Percentiles rank a stretch among this genome's conserved stretches.
phyloP scores from a whole-genome alignment of 2,888 invertebrate genomes.

The Parelbella ahira region DNA sequence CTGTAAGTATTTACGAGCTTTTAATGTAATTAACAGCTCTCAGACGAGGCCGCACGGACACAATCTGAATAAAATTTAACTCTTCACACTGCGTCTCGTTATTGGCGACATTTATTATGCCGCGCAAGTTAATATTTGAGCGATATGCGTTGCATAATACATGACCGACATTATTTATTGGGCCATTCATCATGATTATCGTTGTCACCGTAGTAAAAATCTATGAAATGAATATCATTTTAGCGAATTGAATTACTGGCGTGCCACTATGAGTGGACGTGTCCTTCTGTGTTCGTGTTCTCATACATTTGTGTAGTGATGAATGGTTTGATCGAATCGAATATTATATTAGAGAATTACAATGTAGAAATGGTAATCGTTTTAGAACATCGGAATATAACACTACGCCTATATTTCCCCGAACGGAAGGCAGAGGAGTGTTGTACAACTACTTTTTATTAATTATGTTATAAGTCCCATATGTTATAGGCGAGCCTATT shows the following conservation, averaged over 20 bases:
- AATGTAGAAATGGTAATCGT: no score
- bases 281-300: no score
- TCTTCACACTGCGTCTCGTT: constrained; percentile 22
- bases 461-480: no score
- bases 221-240: constrained; percentile 16
- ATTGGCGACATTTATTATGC: constrained; percentile 22
- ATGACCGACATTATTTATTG: constrained; percentile 19
- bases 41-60: constrained; percentile 12
- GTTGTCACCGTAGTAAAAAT: constrained; percentile 14
- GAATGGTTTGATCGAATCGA: no score
- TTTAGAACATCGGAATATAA: no score
- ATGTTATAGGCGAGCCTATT: no score
- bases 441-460: no score
- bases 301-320: no score
- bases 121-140: constrained; percentile 22
- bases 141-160: constrained; percentile 22
- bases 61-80: constrained; percentile 21
- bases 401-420: no score
- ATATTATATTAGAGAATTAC: no score
- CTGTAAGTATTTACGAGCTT: constrained; percentile 11
- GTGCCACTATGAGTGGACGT: no score
- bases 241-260: constrained; percentile 10
- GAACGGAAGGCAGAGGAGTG: no score
- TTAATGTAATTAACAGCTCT: constrained; percentile 22
- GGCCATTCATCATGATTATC: constrained; percentile 21